Base-by-base conservation (phyloP, 2,888 invertebrate species). In the Oxystoma pomonae region DNA sequence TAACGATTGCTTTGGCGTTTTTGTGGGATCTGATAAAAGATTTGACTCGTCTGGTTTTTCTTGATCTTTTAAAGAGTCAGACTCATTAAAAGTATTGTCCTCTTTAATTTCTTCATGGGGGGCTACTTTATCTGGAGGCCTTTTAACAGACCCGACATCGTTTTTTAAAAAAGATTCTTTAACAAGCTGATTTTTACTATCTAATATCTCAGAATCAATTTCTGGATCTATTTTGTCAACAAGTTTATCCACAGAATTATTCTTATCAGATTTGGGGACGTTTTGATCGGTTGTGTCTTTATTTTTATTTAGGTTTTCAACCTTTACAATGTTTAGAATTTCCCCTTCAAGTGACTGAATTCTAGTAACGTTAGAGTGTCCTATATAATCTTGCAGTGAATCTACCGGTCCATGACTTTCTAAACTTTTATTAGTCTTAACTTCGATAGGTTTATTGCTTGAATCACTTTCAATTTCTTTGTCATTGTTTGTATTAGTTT, bases 141-240 rank as follows among this genome's bases (percentile, higher is more conserved):
- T 35, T 35, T 35, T 35, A 35, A 35, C 35, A 35, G 35, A 35
- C 35, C 12, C 35, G 3, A 35, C 35, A 35, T 35, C 35, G 35
- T 35, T 35, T 35, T 35, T 35, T n/a, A n/a, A n/a, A n/a, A n/a
- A n/a, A 7, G 35, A 35, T 7, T 35, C 5, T 12, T 35, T 35
- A 12, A 35, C 12, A 3, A 35, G 20, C 53, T 2, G 20, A 57
- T 66, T 59, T 21, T 16, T 16, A n/a, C 12, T 56, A 22, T 60
- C 55, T 1, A 12, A 7, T n/a, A 17, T 56, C 1, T 19, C 0
- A 16, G 49, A 52, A 1, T 62, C 53, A 59, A 3, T 19, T 12
- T 49, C n/a, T 55, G 60, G 9, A 57, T 61, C 19, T 18, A 35
- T 35, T 35, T 35, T 35, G 3, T 3, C 35, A 49, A 35, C n/a